Evolutionary conservation across 1,140 invertebrate species (phyloP), one percentile per base, ranked within the genome.

Genomic region (Araneus ventricosus): DNA sequence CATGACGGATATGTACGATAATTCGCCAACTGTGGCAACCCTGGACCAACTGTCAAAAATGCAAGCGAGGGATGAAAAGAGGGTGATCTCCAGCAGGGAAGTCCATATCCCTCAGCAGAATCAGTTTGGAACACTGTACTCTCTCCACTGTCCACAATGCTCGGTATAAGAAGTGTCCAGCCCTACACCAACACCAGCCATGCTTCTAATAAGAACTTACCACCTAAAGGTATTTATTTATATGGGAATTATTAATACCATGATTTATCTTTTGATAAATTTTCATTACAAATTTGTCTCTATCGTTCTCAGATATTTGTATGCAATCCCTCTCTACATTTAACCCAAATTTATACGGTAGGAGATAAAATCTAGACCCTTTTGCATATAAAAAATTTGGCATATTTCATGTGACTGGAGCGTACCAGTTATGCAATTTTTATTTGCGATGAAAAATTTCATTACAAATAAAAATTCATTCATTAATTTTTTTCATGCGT

Each of bases 131-230:
- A 34, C 45, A 87, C 34, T 59, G 37, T 57, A 10, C 41, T 57
- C 41, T 52, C 27, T 45, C 45, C 63, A 4, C 6, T 17, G 22
- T 79, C 59, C 39, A 91, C 45, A 20, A 92, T 92, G 90, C 30
- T 92, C 30, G 52, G 80, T 30, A 92, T 92, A 82, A 37, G 80
- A 30, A 59, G 70, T 17, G 90, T 92, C 10, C 82, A 92, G 34
- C 90, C 90, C 22, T 92, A 57, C 63, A 92, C 90, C 20, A 92
- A 92, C 63, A 67, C 10, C 61, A 92, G 20, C 61, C 90, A 92
- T 70, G n/a, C 34, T 3, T 92, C 90, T 34, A 92, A 92, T 61
- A 57, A 82, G 61, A 86, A 70, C 27, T n/a, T 34, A 5, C 90
- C 90, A 52, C 61, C 59, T 57, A 92, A 92, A 92, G 82, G 90